These are phyloP conservation scores for Formicarius rufipectus DNA, from an alignment of 2,113 vertebrate species.

Conservation along the genomic window DNA sequence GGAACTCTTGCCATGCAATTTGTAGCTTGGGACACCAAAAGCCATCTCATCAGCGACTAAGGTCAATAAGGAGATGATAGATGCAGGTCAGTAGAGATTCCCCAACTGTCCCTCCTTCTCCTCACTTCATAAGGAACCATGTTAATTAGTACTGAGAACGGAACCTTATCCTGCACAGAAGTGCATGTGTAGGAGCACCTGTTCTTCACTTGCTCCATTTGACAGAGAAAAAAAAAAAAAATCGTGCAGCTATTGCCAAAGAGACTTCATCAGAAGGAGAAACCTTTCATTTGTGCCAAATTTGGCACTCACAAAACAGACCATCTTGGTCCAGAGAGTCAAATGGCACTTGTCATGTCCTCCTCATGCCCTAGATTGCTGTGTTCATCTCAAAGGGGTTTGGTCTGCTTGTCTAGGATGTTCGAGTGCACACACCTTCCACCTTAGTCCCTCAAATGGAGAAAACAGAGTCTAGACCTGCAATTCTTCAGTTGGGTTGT, in stretches of 20 bases:
- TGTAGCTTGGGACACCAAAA: neutral
- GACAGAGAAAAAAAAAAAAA: neutral
- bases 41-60: neutral
- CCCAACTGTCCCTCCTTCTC: neutral
- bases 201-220: neutral
- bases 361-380: neutral
- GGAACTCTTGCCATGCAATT: neutral
- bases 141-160: neutral
- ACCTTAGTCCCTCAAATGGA: neutral
- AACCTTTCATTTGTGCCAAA: neutral
- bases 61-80: neutral
- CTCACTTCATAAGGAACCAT: neutral
- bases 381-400: neutral
- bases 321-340: neutral
- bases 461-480: neutral
- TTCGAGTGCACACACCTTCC: rapidly evolving
- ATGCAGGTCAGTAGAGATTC: neutral
- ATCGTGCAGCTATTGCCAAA: neutral
- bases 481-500: neutral
- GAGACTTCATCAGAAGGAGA: neutral
- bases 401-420: neutral
- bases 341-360: neutral
- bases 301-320: neutral
- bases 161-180: neutral
- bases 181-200: too few species aligned